These are phyloP conservation scores for Thamnaconus septentrionalis DNA, from an alignment of 2,113 vertebrate genomes.

Conservation along the genomic window DNA sequence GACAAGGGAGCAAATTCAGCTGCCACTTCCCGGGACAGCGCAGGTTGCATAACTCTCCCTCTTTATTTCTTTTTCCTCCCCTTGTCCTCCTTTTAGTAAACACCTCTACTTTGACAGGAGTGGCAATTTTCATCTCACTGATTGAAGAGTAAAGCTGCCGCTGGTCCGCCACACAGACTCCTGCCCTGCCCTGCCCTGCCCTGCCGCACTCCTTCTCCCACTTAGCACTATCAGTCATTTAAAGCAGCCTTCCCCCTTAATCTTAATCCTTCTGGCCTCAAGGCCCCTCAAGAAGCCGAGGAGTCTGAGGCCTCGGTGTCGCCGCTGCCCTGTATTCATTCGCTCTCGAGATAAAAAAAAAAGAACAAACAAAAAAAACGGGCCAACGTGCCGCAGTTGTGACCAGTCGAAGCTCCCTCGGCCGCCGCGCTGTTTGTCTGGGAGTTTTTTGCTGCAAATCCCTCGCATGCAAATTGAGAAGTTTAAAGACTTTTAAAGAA, in stretches of 20 bases:
- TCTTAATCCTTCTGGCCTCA: conserved; percentile 70
- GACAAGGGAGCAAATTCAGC: conserved; percentile 35
- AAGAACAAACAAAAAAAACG: neutral
- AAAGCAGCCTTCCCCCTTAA: conserved; percentile 63
- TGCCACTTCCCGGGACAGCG: conserved; percentile 32
- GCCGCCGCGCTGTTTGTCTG: too few species aligned
- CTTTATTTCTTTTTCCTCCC: conserved; percentile 48
- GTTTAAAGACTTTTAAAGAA: too few species aligned
- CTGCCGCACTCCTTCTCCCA: conserved; percentile 57
- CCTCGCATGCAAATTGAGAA: too few species aligned
- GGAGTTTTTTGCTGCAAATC: too few species aligned
- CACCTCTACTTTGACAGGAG: conserved; percentile 74
- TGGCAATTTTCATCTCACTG: conserved; percentile 77
- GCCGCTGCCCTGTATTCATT: conserved; percentile 43
- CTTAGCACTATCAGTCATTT: conserved; percentile 75
- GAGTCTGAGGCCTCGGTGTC: conserved; percentile 41
- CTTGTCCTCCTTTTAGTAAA: conserved; percentile 71
- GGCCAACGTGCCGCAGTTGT: conserved; percentile 14
- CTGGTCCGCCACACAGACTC: conserved; percentile 78
- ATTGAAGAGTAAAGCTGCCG: conserved; percentile 76
- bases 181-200: conserved; percentile 70
- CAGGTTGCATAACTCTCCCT: conserved; percentile 70
- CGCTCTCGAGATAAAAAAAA: conserved; percentile 19
- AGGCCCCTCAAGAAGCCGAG: conserved; percentile 50
- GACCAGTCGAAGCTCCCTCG: neutral